These are phyloP conservation scores for Uropsilus gracilis DNA, from an alignment of 2,113 vertebrate species.

Conservation along the genomic window DNA sequence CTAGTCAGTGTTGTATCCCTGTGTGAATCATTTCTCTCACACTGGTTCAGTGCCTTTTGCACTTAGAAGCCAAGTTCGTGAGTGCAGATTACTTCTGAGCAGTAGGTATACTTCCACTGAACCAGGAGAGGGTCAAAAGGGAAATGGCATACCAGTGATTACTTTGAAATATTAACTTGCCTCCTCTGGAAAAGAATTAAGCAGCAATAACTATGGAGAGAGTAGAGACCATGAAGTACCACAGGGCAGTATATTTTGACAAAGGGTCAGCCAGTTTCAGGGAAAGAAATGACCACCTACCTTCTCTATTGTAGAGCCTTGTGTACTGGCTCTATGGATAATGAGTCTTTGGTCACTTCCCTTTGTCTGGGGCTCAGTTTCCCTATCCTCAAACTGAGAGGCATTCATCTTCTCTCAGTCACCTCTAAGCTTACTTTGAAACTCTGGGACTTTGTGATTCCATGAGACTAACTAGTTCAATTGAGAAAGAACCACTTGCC, in stretches of 20 bases:
- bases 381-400: not conserved
- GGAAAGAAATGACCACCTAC: not conserved
- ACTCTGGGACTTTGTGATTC: constrained; percentile 23
- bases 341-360: not conserved
- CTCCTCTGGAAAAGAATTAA: not conserved
- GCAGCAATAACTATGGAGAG: not conserved
- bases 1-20: not conserved
- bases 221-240: not conserved
- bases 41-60: not conserved
- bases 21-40: not conserved
- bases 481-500: constrained; percentile 33
- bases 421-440: not conserved
- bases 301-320: not conserved
- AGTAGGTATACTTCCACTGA: not conserved
- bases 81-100: not conserved
- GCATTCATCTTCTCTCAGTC: not conserved
- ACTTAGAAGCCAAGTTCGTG: not conserved
- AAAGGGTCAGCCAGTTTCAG: not conserved
- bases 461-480: not conserved
- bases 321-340: not conserved
- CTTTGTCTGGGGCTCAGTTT: constrained; percentile 34
- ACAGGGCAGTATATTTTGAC: not conserved
- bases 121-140: not conserved
- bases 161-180: not conserved
- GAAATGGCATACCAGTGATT: not conserved